Conservation (phyloP, 2,888 invertebrate genomes). For the Schizotus pectinicornis region DNA sequence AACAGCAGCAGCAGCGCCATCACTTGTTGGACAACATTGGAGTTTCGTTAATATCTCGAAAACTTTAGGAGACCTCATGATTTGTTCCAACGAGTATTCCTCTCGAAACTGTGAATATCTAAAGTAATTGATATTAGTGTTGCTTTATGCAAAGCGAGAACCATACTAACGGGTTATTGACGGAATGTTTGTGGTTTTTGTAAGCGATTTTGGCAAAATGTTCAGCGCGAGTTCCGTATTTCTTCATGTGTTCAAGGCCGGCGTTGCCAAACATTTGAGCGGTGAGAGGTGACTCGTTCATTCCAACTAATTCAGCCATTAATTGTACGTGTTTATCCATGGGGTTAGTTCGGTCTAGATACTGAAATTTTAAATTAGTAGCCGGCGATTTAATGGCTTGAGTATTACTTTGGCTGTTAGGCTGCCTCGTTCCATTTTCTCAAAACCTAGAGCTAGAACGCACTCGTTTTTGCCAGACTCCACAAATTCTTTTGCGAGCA, state of each 20-base stretch:
- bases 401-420: conserved; percentile 70
- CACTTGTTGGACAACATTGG: conserved; percentile 98
- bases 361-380: conserved; percentile 56
- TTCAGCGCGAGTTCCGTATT: conserved; percentile 89
- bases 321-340: conserved; percentile 86
- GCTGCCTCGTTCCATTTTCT: conserved; percentile 97
- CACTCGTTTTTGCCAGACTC: conserved; percentile 88
- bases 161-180: conserved; percentile 84
- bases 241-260: conserved; percentile 93
- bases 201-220: conserved; percentile 98
- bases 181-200: conserved; percentile 97
- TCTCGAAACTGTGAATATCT: conserved; percentile 93
- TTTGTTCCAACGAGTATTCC: conserved; percentile 89
- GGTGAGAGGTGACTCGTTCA: conserved; percentile 84
- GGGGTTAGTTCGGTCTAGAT: conserved; percentile 84
- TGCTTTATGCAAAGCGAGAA: neutral
- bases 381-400: neutral
- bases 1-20: conserved; percentile 95
- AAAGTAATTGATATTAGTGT: conserved; percentile 12
- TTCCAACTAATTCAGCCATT: conserved; percentile 83
- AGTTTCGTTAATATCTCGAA: conserved; percentile 93
- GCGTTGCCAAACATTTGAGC: conserved; percentile 98
- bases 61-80: conserved; percentile 85
- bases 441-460: conserved; percentile 93
- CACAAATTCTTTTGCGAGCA: conserved; percentile 90